Base-by-base conservation (phyloP, 1,140 invertebrate genomes). In the Panulirus ornatus region DNA sequence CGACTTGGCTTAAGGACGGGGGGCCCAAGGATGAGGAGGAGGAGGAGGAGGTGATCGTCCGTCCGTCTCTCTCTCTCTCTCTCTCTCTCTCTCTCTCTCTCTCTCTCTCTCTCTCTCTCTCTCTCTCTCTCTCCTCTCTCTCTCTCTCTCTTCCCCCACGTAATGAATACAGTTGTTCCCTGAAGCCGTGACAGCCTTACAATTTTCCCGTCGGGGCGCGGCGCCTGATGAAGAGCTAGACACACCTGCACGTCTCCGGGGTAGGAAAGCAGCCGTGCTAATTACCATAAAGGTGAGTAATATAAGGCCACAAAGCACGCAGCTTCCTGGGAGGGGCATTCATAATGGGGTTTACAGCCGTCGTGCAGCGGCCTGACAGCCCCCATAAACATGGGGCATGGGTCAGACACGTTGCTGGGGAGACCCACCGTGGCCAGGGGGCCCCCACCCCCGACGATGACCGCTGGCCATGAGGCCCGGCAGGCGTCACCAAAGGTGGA, bases 201-300 rank as follows among this genome's bases (percentile, higher is more conserved):
- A 66, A 66, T 66, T 30, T 30, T 66, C n/a, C 58, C n/a, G 58
- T 66, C 78, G 9, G 51, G 30, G 38, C 30, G 78, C 44, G 78
- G 78, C 51, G 78, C 78, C 78, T 81, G 47, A 22, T 81, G 78
- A 58, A 38, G 58, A 66, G 22, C 22, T 6, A 8, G 58, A 66
- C 78, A 81, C 78, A 81, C 78, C 78, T 81, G 78, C 78, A 81
- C 44, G 38, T 81, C 78, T 81, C 38, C n/a, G 76, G 11, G 44
- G 44, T 27, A 34, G 73, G 44, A 81, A 34, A 78, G 70, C 36
- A 51, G 78, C 42, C 78, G n/a, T 81, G 78, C 78, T 81, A 81
- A 81, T 81, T 81, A 81, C 78, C 78, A 81, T 81, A 81, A 81
- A 58, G 78, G 78, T 58, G 78, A 38, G 34, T 81, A 81, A 81